phyloP scores from a whole-genome alignment of 92 coral and sea anemone species.

The Siderastrea siderea region DNA sequence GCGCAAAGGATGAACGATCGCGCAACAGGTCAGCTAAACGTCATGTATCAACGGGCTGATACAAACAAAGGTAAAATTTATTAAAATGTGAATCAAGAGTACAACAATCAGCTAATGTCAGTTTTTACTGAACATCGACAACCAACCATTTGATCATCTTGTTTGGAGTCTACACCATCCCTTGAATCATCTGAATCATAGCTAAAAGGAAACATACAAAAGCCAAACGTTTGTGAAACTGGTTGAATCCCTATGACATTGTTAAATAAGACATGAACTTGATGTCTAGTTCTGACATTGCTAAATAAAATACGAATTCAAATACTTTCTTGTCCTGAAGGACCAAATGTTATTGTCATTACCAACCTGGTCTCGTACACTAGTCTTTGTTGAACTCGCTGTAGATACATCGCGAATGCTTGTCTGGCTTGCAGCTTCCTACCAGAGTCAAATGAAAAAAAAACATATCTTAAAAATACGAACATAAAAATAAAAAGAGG shows the following conservation, averaged over 20 bases:
- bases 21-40: too few relatives aligned
- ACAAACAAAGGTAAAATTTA: too few relatives aligned
- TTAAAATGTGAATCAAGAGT: too few relatives aligned
- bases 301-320: too few relatives aligned
- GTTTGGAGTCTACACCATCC: constrained; percentile 72
- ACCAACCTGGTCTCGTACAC: constrained; percentile 86
- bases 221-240: not conserved
- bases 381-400: constrained; percentile 94
- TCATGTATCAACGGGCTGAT: too few relatives aligned
- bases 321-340: too few relatives aligned
- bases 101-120: too few relatives aligned
- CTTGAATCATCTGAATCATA: constrained; percentile 88
- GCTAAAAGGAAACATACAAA: constrained; percentile 44
- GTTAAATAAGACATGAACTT: not conserved
- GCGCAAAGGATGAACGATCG: too few relatives aligned
- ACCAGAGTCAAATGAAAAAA: not conserved
- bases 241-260: not conserved
- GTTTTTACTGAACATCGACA: not conserved
- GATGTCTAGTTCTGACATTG: too few relatives aligned
- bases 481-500: not conserved
- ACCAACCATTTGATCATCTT: constrained; percentile 96
- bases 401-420: constrained; percentile 98
- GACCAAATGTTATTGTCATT: too few relatives aligned
- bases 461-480: not conserved
- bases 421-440: constrained; percentile 98